Base-by-base conservation (phyloP, 2,797 vertebrate species). In the Manis pentadactyla region DNA sequence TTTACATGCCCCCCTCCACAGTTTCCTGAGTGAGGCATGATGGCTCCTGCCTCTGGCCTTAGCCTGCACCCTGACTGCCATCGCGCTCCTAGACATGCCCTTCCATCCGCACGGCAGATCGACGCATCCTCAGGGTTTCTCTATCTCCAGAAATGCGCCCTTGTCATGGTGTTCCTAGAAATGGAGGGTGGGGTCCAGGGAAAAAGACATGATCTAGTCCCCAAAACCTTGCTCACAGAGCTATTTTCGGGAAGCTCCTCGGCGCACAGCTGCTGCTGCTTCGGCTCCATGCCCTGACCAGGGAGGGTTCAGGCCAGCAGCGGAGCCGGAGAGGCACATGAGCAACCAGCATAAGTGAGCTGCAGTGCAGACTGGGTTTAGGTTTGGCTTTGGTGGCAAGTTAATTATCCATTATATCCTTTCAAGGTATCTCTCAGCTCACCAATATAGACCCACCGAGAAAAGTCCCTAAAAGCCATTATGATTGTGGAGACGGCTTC, bases 401-500 rank as follows among this genome's bases (percentile, higher is more conserved):
- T 81, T 63, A 93, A 91, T 89, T 37, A 31, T 85, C 42, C 42
- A 1, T 71, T 75, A 7, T 91, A 18, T 92, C 69, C 27, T 87
- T 86, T 97, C 92, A 98, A 99, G 99, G 99, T 96, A 98, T 99
- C 98, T 99, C 99, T 97, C 99, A 99, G 90, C 94, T 99, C 49
- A 99, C 99, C 93, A 98, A 99, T 79, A 93, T 97, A 89, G 99
- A 99, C 97, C 99, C 99, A 73, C 98, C 99, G 34, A 98, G 95
- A 78, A 89, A 95, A 92, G 99, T 99, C 96, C 99, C 99, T 25
- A 91, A 98, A 31, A 99, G 99, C 64, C 99, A 98, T 96, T 99
- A 99, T 0, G 99, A 99, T 93, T 99, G 99, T 87, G 99, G 99
- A 37, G 99, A 99, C 31, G 99, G 99, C 92, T 99, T 99, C 98